Evolutionary conservation across 2,888 invertebrate genomes (phyloP).

Genomic region (Heliconius ismenius): DNA sequence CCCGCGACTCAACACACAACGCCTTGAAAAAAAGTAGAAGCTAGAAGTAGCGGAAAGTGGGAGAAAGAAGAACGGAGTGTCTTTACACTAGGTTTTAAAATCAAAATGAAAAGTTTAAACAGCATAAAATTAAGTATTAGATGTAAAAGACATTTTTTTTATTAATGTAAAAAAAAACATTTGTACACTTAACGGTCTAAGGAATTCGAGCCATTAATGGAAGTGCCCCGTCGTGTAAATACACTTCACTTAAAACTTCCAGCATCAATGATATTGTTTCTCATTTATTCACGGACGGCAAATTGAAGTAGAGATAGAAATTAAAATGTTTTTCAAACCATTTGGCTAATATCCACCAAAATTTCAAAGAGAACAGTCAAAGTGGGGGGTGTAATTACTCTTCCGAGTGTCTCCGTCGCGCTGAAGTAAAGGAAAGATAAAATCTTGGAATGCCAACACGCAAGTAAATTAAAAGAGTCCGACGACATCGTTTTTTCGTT

Average conservation of each 20-base stretch:
- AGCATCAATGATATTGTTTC: constrained; percentile 29
- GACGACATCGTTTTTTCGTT: constrained; percentile 13
- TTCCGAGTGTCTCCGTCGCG: constrained; percentile 9
- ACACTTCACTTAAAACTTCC: constrained; percentile 31
- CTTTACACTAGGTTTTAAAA: no score
- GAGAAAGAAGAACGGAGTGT: neutral
- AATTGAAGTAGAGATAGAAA: constrained; percentile 40
- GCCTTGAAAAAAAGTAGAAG: neutral
- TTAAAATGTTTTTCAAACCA: constrained; percentile 39
- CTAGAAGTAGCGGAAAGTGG: neutral
- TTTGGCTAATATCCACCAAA: constrained; percentile 42
- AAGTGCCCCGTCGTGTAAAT: constrained; percentile 12
- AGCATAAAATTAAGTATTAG: neutral
- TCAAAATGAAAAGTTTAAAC: neutral
- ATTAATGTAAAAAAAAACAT: constrained; percentile 11
- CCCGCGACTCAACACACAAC: no score
- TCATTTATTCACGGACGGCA: constrained; percentile 39
- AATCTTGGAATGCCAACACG: constrained; percentile 31
- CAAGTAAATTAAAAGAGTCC: constrained; percentile 34
- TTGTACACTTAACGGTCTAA: constrained; percentile 8
- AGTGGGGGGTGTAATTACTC: constrained; percentile 23
- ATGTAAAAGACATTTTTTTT: neutral
- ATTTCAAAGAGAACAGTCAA: constrained; percentile 33
- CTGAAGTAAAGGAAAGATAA: constrained; percentile 16
- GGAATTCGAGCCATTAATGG: constrained; percentile 25